Base-by-base conservation (phyloP, 2,888 invertebrate species). In the Exocentrus adspersus region DNA sequence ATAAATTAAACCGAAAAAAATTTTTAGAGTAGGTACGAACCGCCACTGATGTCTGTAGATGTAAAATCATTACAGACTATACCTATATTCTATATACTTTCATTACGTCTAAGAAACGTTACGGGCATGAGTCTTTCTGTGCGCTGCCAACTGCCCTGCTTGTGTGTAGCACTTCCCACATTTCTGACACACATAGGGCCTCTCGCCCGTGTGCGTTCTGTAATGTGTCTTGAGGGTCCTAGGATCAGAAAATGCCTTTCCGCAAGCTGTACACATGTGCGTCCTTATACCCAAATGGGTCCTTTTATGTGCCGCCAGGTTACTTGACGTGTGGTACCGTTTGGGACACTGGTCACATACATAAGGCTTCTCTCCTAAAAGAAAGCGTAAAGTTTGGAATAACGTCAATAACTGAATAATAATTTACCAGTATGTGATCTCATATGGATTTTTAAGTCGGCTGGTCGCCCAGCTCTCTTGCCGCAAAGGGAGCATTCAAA, bases 121-220 rank as follows among this genome's bases (percentile, higher is more conserved):
- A 24, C 24, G 7, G 24, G n/a, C n/a, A 61, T 82, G 82, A 12
- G 71, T 78, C 63, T 76, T 78, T 52, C 78, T 74, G 66, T 82
- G 82, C 0, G 75, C 77, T 2, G 81, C 75, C 12, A 82, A 65
- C 65, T 82, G 81, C 3, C 82, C 81, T 0, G 81, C 78, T 67
- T 81, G 81, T 1, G 79, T 62, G 61, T 78, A 82, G 51, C 78
- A 69, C 21, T 78, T 77, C 1, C 79, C 79, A 64, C 82, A 82
- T 43, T 77, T 59, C 2, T 69, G 69, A 68, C 82, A 82, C 7
- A 72, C 68, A 41, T 81, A 82, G 2, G 81, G 82, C 58, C 76
- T 79, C 63, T 82, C 82, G 0, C 82, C 82, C 0, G 81, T 81
- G 65, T 82, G 82, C 2, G 77, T 78, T 20, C 81, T 67, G 17